These are phyloP conservation scores for Cichlasoma orientale DNA, from an alignment of 2,797 vertebrate genomes.

Conservation along the genomic window DNA sequence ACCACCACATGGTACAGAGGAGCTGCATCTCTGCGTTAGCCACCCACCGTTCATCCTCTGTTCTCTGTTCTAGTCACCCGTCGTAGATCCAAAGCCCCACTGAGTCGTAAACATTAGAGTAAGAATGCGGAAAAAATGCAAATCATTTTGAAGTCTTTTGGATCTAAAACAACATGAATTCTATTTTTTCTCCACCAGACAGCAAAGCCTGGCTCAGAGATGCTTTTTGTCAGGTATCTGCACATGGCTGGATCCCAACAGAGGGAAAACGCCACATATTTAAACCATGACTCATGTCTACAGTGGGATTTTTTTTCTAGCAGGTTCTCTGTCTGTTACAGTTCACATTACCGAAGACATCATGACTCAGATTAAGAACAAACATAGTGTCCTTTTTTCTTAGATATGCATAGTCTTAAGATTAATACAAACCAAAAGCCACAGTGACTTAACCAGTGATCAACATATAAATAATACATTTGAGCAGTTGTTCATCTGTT, in stretches of 20 bases:
- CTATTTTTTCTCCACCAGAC: slow-evolving; percentile 19
- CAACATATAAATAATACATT: background rate
- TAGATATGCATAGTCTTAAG: slow-evolving; percentile 1
- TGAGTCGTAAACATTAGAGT: slow-evolving; percentile 31
- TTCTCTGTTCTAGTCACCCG: slow-evolving; percentile 24
- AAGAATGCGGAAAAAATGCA: slow-evolving; percentile 52
- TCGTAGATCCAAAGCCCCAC: slow-evolving; percentile 44
- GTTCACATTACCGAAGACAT: slow-evolving; percentile 26
- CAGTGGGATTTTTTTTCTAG: slow-evolving; percentile 26
- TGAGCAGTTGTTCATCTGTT: background rate
- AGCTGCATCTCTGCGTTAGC: slow-evolving; percentile 52
- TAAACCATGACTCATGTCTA: slow-evolving; percentile 44
- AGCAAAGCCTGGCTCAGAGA: slow-evolving; percentile 37
- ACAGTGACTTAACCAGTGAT: background rate
- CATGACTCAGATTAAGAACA: slow-evolving; percentile 45
- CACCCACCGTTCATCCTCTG: slow-evolving; percentile 51
- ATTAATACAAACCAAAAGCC: slow-evolving; percentile 1
- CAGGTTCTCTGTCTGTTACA: slow-evolving; percentile 33
- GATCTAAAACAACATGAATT: slow-evolving; percentile 9
- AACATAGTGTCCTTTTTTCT: slow-evolving; percentile 27
- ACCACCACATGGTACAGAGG: slow-evolving; percentile 16
- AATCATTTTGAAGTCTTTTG: slow-evolving; percentile 34
- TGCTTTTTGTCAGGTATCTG: slow-evolving; percentile 29
- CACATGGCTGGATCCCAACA: slow-evolving; percentile 39
- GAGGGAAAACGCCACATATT: slow-evolving; percentile 33